These are phyloP conservation scores for Phyllotreta striolata DNA, from an alignment of 2,888 invertebrate species.

Conservation along the genomic window DNA sequence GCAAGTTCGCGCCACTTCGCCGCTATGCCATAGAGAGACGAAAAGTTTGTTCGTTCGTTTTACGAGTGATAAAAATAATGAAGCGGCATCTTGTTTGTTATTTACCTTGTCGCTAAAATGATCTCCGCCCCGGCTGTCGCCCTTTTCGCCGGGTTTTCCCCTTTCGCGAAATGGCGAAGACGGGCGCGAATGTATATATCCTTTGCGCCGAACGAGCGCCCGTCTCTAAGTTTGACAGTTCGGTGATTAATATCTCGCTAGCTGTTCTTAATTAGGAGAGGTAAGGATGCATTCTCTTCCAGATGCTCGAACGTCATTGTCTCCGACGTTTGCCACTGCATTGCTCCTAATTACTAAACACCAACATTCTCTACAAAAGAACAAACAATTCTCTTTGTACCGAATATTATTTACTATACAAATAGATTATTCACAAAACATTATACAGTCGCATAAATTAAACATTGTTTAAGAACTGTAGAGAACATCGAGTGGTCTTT, in stretches of 20 bases:
- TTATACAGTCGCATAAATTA: too few species aligned
- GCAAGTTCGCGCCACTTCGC: constrained; percentile 13
- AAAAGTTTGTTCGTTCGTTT: constrained; percentile 23
- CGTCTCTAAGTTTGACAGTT: constrained; percentile 31
- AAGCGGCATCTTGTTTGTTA: constrained; percentile 26
- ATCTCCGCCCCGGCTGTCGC: constrained; percentile 17
- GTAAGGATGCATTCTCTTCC: constrained; percentile 28
- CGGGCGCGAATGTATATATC: constrained; percentile 5
- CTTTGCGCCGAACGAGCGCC: constrained; percentile 9
- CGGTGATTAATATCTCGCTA: constrained; percentile 33
- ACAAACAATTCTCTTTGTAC: constrained; percentile 1
- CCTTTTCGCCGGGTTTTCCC: neutral
- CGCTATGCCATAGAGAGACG: constrained; percentile 3
- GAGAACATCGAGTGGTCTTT: too few species aligned
- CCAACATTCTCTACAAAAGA: neutral
- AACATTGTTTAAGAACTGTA: too few species aligned
- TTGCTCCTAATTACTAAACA: neutral
- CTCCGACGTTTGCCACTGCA: constrained; percentile 7
- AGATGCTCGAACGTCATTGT: constrained; percentile 20
- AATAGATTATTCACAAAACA: too few species aligned
- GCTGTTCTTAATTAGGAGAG: constrained; percentile 29
- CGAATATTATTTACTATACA: neutral
- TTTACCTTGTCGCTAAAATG: constrained; percentile 26
- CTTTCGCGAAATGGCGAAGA: constrained; percentile 18
- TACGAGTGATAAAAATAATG: constrained; percentile 27